Evolutionary conservation across 2,113 vertebrate genomes (phyloP).

Genomic region (Xenopus borealis): DNA sequence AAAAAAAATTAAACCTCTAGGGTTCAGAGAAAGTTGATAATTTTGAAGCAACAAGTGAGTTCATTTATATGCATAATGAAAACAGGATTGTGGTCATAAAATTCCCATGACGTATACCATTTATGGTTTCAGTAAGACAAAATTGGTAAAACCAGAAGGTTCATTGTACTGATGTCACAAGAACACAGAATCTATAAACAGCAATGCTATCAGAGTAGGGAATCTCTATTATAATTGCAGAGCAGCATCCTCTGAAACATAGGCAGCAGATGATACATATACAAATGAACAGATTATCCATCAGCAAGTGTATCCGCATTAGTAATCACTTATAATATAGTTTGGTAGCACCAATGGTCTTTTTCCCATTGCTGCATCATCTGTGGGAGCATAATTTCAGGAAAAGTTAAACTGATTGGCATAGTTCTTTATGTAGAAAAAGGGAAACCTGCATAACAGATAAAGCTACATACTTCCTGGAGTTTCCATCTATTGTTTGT

Average conservation of each 20-base stretch:
- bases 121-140: not conserved
- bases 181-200: slow-evolving; percentile 1
- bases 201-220: not conserved
- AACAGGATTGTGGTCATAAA: not conserved
- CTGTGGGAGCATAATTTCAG: not conserved
- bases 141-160: slow-evolving; percentile 3
- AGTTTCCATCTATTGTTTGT: slow-evolving; percentile 28
- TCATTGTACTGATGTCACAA: slow-evolving; percentile 2
- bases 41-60: not conserved
- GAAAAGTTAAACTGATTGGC: not conserved
- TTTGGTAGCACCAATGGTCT: not conserved
- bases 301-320: not conserved
- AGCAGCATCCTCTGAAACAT: slow-evolving; percentile 8
- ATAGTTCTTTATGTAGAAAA: not conserved
- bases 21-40: slow-evolving; percentile 23
- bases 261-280: not conserved
- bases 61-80: not conserved
- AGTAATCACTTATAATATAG: not conserved
- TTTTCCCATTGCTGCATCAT: slow-evolving; percentile 1
- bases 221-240: slow-evolving; percentile 9
- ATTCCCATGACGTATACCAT: not conserved
- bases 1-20: not conserved
- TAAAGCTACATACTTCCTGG: slow-evolving; percentile 24
- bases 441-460: not conserved
- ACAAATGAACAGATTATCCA: slow-evolving; percentile 4